Evolutionary conservation across 2,888 invertebrate species (phyloP).

Genomic region (Drosophila fulvimacula): DNA sequence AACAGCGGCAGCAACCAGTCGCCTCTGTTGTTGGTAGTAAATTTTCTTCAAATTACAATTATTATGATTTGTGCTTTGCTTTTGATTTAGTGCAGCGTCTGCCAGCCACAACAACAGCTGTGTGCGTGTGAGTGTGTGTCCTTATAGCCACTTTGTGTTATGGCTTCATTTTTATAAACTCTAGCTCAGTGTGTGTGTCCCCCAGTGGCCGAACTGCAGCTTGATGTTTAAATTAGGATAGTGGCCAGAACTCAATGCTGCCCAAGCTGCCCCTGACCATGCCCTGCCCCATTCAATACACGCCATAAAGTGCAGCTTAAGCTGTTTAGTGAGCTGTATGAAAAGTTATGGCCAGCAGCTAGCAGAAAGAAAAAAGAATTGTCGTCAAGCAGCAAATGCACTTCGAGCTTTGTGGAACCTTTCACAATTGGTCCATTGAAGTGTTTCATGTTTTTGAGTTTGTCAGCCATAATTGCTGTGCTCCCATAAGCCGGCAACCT

Average conservation of each 20-base stretch:
- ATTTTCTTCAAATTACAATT: constrained; percentile 81
- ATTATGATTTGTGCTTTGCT: constrained; percentile 78
- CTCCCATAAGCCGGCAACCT: constrained; percentile 38
- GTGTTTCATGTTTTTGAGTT: constrained; percentile 24
- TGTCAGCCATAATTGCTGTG: constrained; percentile 33
- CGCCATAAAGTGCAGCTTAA: constrained; percentile 57
- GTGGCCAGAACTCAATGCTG: constrained; percentile 22
- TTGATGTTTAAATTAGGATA: constrained; percentile 53
- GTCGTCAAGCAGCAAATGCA: constrained; percentile 37
- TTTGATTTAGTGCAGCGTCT: constrained; percentile 71
- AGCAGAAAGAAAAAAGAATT: constrained; percentile 4
- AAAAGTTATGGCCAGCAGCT: constrained; percentile 50
- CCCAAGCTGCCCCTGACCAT: neutral
- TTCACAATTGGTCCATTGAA: constrained; percentile 33
- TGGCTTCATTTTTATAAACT: constrained; percentile 69
- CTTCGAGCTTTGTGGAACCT: constrained; percentile 26
- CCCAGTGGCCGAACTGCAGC: constrained; percentile 27
- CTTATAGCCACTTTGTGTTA: constrained; percentile 61
- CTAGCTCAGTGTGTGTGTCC: constrained; percentile 17
- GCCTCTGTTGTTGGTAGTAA: constrained; percentile 75
- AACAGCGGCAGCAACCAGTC: constrained; percentile 28
- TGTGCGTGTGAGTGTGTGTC: constrained; percentile 10
- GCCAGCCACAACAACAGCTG: constrained; percentile 38
- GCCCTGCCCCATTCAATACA: constrained; percentile 6
- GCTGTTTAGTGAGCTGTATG: constrained; percentile 59